These are phyloP conservation scores for Urosaurus nigricauda DNA, from an alignment of 2,797 vertebrate species.

Conservation along the genomic window DNA sequence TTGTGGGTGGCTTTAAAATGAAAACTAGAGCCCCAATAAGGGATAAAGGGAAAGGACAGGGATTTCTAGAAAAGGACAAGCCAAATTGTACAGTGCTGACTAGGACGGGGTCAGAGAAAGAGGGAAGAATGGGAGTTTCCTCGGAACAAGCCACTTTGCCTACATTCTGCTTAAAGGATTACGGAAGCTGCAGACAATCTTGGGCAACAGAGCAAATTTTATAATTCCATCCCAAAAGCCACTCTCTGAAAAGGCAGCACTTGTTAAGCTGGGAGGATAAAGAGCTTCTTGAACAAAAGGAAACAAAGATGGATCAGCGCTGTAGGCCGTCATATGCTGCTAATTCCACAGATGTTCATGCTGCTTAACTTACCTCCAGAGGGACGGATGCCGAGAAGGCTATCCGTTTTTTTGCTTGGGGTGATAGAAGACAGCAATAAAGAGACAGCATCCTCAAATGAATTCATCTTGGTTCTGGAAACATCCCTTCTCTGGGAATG, in stretches of 20 bases:
- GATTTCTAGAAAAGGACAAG: not conserved
- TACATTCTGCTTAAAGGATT: constrained; percentile 18
- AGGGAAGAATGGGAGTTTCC: not conserved
- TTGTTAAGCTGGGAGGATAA: constrained; percentile 27
- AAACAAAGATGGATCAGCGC: not conserved
- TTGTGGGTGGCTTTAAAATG: not conserved
- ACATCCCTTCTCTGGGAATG: not conserved
- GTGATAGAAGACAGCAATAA: not conserved
- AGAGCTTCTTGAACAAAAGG: constrained; percentile 19
- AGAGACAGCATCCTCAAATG: not conserved
- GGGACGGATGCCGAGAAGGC: not conserved
- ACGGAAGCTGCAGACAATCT: not conserved
- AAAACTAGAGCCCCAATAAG: not conserved
- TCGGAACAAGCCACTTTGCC: not conserved
- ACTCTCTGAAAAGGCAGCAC: not conserved
- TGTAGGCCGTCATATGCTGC: not conserved
- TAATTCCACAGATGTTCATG: not conserved
- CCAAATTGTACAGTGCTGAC: not conserved
- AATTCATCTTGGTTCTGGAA: too few relatives aligned
- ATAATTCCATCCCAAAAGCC: not conserved
- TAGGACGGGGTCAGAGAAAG: not conserved
- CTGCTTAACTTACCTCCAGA: not conserved
- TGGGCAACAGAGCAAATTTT: not conserved
- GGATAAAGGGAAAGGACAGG: not conserved
- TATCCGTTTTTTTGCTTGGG: not conserved